Base-by-base conservation (phyloP, 2,888 invertebrate species). In the Cacoxenus indagator region DNA sequence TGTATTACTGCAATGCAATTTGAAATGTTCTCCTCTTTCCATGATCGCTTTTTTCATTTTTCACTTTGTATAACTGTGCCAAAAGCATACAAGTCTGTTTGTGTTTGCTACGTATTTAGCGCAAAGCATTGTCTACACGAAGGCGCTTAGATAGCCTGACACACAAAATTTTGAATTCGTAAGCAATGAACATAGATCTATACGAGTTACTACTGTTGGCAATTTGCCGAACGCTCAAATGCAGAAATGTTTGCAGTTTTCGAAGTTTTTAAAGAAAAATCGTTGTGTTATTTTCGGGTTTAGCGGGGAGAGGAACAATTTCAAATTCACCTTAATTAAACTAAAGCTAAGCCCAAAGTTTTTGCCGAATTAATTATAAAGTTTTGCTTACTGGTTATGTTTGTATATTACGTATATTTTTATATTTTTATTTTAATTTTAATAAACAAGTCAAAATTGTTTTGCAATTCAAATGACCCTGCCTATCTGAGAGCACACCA, bases 381-480 rank as follows among this genome's bases (percentile, higher is more conserved):
- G 26, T 57, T 57, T 37, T 37, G 37, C 37, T 37, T 2, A 24
- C 14, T 19, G 19, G 6, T 61, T 37, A 37, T 17, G 29, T 43
- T 61, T 43, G 43, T 31, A 27, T 24, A 11, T 48, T 6, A 8
- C n/a, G 8, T 48, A 8, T 24, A 26, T 22, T 64, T 64, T 65
- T 55, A 51, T 65, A 29, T 37, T 61, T 9, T 61, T n/a, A 27
- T 43, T 55, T 64, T 24, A 17, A 64, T 27, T 14, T 29, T 57
- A 57, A 57, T 57, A 29, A 57, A 57, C n/a, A 57, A 48, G 57
- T 8, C 45, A n/a, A 65, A 65, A 24, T 43, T 65, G 11, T 55
- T 65, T 65, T 55, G 55, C 54, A 65, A 55, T 65, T 19, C 55
- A 19, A 65, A 22, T 65, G 19, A n/a, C n/a, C n/a, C 24, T 46